phyloP scores from a whole-genome alignment of 2,888 invertebrate genomes.

The Busseola fusca region DNA sequence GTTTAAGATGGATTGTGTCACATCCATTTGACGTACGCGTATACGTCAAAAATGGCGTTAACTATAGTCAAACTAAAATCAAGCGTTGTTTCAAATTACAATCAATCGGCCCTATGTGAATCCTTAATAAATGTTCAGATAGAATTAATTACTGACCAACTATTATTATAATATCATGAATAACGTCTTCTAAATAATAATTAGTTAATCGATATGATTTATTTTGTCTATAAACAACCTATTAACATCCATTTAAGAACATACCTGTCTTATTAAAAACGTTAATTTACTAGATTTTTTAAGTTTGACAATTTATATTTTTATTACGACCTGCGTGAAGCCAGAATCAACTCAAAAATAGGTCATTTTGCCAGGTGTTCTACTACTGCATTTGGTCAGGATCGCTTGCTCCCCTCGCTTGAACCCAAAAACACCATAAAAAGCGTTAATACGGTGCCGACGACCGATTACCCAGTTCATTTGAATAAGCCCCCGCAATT shows the following conservation, averaged over 20 bases:
- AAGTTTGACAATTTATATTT: neutral
- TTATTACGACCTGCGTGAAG: neutral
- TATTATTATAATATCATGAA: neutral
- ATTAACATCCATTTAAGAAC: neutral
- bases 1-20: too few relatives aligned
- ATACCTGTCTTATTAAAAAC: neutral
- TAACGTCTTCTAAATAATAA: neutral
- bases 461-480: constrained; percentile 77
- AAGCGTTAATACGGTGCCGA: constrained; percentile 72
- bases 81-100: too few relatives aligned
- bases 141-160: neutral
- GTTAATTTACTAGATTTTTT: neutral
- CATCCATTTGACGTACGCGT: too few relatives aligned
- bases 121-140: neutral
- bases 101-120: neutral
- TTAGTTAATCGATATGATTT: neutral
- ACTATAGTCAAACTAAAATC: neutral
- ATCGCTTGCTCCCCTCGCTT: constrained; percentile 60
- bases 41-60: neutral
- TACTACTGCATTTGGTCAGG: neutral
- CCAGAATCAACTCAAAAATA: neutral
- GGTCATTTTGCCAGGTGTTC: neutral
- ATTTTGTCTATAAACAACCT: neutral
- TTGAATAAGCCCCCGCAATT: constrained; percentile 79
- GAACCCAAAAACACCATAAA: constrained; percentile 58